phyloP scores from a whole-genome alignment of 2,888 invertebrate species.

The Ceramica pisi region DNA sequence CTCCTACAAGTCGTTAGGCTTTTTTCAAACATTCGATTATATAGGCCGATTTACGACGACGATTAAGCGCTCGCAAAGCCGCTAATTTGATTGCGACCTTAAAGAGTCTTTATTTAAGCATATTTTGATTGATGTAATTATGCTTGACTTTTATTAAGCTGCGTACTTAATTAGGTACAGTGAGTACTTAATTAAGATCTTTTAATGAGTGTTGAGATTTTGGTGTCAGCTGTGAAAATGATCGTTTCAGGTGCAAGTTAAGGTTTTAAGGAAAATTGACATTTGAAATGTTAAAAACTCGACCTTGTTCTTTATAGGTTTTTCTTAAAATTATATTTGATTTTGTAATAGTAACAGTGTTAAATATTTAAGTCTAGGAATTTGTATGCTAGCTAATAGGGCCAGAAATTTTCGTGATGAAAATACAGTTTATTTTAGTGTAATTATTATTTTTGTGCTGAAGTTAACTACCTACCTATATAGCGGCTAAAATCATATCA shows the following conservation, averaged over 20 bases:
- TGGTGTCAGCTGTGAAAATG: not conserved
- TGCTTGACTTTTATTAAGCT: slow-evolving; percentile 47
- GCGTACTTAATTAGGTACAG: slow-evolving; percentile 22
- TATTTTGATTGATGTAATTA: slow-evolving; percentile 53
- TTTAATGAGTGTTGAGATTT: slow-evolving; percentile 29
- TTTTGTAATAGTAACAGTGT: not conserved
- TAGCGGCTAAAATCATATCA: too few species aligned
- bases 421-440: not conserved
- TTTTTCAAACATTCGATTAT: slow-evolving; percentile 64
- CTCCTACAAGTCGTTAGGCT: slow-evolving; percentile 63
- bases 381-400: not conserved
- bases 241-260: not conserved
- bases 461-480: too few species aligned
- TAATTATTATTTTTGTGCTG: too few species aligned
- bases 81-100: slow-evolving; percentile 51
- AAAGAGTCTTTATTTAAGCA: slow-evolving; percentile 28
- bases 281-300: not conserved
- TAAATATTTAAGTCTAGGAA: too few species aligned
- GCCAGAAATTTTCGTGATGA: not conserved
- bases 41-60: slow-evolving; percentile 17
- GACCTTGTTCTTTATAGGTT: too few species aligned
- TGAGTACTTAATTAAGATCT: slow-evolving; percentile 26
- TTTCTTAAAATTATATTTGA: not conserved
- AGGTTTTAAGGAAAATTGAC: not conserved
- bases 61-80: slow-evolving; percentile 20